A percentile compares a stretch with the other conserved stretches of the same genome.
These are phyloP conservation scores for Paedocypris sp. DNA, from an alignment of 2,113 vertebrate species.

Conservation along the genomic window DNA sequence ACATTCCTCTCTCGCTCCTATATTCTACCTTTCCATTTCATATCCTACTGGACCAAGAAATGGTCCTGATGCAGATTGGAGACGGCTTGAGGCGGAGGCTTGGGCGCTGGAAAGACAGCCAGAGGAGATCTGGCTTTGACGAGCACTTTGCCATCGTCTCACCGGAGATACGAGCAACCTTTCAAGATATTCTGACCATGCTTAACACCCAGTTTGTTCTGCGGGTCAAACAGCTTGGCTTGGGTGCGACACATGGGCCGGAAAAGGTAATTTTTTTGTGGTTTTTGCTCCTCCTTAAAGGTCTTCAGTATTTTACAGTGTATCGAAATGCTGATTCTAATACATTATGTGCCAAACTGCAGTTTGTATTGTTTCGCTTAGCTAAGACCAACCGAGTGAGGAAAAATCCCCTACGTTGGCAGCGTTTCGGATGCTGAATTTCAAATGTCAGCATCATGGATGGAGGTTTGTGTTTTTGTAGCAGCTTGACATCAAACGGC, in stretches of 20 bases:
- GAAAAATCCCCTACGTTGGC: not conserved
- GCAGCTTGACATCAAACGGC: conserved; percentile 8
- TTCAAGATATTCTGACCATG: conserved; percentile 89
- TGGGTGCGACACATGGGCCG: conserved; percentile 59
- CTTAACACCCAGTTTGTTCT: conserved; percentile 89
- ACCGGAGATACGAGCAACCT: conserved; percentile 81
- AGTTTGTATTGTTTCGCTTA: not conserved
- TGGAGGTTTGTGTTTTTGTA: not conserved
- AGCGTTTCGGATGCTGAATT: not conserved
- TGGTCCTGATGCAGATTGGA: conserved; percentile 84
- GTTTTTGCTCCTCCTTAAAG: not conserved
- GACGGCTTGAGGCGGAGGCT: conserved; percentile 81
- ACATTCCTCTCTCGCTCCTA: conserved; percentile 80
- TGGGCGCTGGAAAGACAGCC: conserved; percentile 67
- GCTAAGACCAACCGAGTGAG: not conserved
- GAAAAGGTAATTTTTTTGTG: conserved; percentile 67
- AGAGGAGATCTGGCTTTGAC: conserved; percentile 72
- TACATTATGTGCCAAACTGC: not conserved
- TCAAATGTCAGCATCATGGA: not conserved
- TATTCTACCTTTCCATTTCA: conserved; percentile 96
- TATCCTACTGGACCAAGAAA: conserved; percentile 86
- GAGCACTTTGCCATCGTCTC: conserved; percentile 83
- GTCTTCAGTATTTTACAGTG: not conserved
- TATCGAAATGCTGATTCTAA: not conserved
- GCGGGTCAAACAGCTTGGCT: conserved; percentile 73